Base-by-base conservation (phyloP, 1,140 invertebrate genomes). In the Centruroides vittatus region DNA sequence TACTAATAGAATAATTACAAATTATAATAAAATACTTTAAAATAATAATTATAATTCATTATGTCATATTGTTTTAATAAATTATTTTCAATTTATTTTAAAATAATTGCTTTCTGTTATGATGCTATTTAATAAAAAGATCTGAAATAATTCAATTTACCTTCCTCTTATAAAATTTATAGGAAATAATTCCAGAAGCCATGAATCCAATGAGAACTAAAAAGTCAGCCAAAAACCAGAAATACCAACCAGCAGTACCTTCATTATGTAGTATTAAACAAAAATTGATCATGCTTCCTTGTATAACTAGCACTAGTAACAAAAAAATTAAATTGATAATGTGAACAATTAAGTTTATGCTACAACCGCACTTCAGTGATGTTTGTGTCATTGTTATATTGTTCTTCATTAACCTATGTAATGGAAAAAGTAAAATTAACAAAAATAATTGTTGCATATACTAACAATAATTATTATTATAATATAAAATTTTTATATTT, bases 221-320 rank as follows among this genome's bases (percentile, higher is more conserved):
- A 59, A 78, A 74, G 65, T 78, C 77, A 4, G 69, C 71, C 10
- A 76, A 62, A 60, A 78, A 76, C 71, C 74, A 75, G 58, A 78
- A 73, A 62, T 76, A 77, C 51, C 74, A 71, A 8, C 65, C 64
- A 46, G 61, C 61, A 58, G 59, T 74, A 49, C 78, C 70, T 57
- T 74, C 76, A 68, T 82, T 81, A 63, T 82, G 59, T n/a, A 65
- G 46, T 55, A 65, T 65, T 23, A 65, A 41, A 54, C 61, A 63
- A 47, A 63, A 65, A 48, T 65, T 56, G 10, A 65, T 49, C 11
- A 65, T 62, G 12, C 54, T 60, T 47, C 64, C 61, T 59, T 65
- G 64, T 0, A 59, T 10, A 58, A 61, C 60, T 36, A 65, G 58
- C 10, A 62, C 59, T 47, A 65, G 13, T 7, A 62, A 56, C 7